Percentiles rank a stretch among this genome's conserved stretches.
Conservation (phyloP, 2,888 invertebrate species). For the Spisula subtruncata region DNA sequence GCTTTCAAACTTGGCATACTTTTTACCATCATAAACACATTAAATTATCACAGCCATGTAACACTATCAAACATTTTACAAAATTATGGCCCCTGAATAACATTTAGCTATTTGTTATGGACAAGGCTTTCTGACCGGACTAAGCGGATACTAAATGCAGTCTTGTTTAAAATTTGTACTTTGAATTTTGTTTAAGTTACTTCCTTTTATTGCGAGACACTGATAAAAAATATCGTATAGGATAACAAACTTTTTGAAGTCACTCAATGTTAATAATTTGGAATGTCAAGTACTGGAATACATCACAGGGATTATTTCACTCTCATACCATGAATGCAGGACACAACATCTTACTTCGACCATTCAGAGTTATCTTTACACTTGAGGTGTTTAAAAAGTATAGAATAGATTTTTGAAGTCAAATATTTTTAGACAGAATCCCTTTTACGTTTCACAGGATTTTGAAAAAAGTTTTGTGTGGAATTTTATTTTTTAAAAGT, state of each 20-base stretch:
- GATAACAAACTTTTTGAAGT: not conserved
- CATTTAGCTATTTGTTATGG: too few species aligned
- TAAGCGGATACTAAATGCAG: too few species aligned
- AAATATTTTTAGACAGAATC: not conserved
- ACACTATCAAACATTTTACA: too few species aligned
- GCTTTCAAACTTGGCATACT: too few species aligned
- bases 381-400: not conserved
- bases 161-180: too few species aligned
- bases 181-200: too few species aligned
- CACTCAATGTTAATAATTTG: not conserved
- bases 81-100: too few species aligned
- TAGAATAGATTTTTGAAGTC: not conserved
- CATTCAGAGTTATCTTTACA: not conserved
- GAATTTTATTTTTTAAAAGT: not conserved
- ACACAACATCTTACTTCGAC: not conserved
- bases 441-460: not conserved
- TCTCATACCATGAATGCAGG: not conserved
- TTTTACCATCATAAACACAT: too few species aligned
- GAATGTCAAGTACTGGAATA: not conserved
- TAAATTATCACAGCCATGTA: too few species aligned
- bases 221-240: not conserved
- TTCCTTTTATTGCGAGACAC: not conserved
- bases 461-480: not conserved
- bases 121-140: too few species aligned
- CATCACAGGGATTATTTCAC: not conserved